A percentile compares a stretch with the other conserved stretches of the same genome.
Conservation (phyloP, 2,113 vertebrate species). For the Micronycteris hirsuta region DNA sequence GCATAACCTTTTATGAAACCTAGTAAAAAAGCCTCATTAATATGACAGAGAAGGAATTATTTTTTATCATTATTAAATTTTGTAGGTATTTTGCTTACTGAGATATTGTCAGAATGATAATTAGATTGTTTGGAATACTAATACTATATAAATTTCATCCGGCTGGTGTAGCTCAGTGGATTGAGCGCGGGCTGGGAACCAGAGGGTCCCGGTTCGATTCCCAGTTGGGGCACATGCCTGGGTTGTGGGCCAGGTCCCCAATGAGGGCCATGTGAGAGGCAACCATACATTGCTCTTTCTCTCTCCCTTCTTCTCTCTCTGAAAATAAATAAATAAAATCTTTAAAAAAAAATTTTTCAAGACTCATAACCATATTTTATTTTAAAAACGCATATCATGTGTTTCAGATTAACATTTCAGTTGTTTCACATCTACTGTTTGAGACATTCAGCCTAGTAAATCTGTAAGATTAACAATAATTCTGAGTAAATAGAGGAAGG, state of each 20-base stretch:
- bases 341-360: no score
- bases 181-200: no score
- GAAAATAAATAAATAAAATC: no score
- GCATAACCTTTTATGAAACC: not conserved
- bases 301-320: no score
- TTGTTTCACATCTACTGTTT: not conserved
- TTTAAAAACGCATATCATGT: not conserved
- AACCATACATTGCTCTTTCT: no score
- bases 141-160: not conserved
- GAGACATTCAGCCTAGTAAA: not conserved
- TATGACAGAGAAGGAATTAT: not conserved
- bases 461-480: not conserved
- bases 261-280: no score
- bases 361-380: not conserved
- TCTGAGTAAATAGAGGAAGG: not conserved
- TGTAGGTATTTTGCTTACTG: not conserved
- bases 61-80: not conserved
- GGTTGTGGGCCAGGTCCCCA: no score
- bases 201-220: no score
- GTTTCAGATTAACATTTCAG: not conserved
- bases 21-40: not conserved
- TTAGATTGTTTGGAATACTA: slow-evolving; percentile 1
- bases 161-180: no score
- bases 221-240: no score
- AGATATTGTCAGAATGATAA: not conserved